phyloP scores from a whole-genome alignment of 2,888 invertebrate genomes.

The Hypsopygia costalis region DNA sequence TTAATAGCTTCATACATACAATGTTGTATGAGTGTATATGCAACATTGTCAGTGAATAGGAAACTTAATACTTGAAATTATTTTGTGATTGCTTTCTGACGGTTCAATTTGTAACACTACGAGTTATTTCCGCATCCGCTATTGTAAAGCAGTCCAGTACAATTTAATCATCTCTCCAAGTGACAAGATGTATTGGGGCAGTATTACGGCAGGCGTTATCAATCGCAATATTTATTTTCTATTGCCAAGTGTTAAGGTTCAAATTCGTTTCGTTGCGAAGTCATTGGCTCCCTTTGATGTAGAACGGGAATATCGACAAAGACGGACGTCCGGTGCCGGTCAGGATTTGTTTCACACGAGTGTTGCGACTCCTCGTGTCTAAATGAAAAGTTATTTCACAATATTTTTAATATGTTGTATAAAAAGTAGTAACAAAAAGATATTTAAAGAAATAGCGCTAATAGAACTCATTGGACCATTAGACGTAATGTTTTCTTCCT shows the following conservation, averaged over 20 bases:
- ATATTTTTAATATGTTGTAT: slow-evolving; percentile 1
- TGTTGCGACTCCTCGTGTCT: slow-evolving; percentile 46
- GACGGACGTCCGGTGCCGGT: slow-evolving; percentile 81
- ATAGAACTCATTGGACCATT: no score
- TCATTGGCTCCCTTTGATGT: slow-evolving; percentile 71
- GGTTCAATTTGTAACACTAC: slow-evolving; percentile 50
- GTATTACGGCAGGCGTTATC: slow-evolving; percentile 38
- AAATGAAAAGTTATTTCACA: slow-evolving; percentile 24
- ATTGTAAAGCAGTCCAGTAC: slow-evolving; percentile 52
- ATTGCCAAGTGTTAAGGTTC: slow-evolving; percentile 45
- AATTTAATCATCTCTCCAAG: slow-evolving; percentile 65
- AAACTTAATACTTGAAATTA: background rate
- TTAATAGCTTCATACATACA: background rate
- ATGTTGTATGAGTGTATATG: background rate
- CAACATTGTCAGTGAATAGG: background rate
- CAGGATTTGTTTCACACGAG: slow-evolving; percentile 78
- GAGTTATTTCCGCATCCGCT: slow-evolving; percentile 58
- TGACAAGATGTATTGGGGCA: slow-evolving; percentile 64
- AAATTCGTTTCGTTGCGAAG: slow-evolving; percentile 45
- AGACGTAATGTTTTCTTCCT: no score
- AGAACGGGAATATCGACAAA: slow-evolving; percentile 78
- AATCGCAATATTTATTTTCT: slow-evolving; percentile 27
- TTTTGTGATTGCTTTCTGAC: slow-evolving; percentile 13
- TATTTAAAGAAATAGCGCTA: no score
- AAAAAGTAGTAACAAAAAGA: no score